A percentile compares a stretch with the other conserved stretches of the same genome.
Evolutionary conservation across 2,113 vertebrate species (phyloP).

Genomic region (Poeciliopsis turrubarensis): DNA sequence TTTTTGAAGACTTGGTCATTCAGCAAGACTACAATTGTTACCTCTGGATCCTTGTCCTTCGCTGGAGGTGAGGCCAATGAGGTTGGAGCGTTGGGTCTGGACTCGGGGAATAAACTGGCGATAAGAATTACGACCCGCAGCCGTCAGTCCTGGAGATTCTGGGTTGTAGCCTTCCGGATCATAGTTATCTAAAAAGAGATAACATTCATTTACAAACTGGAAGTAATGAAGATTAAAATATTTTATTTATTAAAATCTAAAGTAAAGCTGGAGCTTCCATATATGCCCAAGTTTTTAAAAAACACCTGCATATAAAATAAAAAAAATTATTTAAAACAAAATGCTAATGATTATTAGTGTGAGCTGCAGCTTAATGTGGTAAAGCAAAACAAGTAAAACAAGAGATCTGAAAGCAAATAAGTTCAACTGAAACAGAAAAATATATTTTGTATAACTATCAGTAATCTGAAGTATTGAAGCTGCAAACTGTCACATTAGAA

Average conservation of each 20-base stretch:
- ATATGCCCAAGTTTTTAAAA: not conserved
- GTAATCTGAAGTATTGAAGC: not conserved
- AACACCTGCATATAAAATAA: not conserved
- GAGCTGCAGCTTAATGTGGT: too few species aligned
- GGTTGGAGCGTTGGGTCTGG: constrained; percentile 93
- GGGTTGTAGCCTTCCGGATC: constrained; percentile 99
- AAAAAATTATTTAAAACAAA: not conserved
- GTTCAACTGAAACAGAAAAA: not conserved
- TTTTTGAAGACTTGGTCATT: not conserved
- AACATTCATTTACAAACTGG: constrained; percentile 9
- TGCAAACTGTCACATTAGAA: not conserved
- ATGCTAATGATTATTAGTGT: not conserved
- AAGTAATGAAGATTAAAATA: not conserved
- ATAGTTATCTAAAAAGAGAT: constrained; percentile 85
- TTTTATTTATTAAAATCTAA: not conserved
- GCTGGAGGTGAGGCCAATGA: constrained; percentile 95
- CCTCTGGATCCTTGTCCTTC: constrained; percentile 92
- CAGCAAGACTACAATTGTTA: constrained; percentile 48
- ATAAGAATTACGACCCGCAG: constrained; percentile 89
- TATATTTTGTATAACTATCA: not conserved
- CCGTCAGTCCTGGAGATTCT: constrained; percentile 97
- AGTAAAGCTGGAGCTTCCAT: not conserved
- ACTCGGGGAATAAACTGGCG: constrained; percentile 95
- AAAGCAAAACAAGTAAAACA: too few species aligned
- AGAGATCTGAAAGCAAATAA: not conserved